Conservation (phyloP, 2,797 vertebrate species). For the Lemur catta region DNA sequence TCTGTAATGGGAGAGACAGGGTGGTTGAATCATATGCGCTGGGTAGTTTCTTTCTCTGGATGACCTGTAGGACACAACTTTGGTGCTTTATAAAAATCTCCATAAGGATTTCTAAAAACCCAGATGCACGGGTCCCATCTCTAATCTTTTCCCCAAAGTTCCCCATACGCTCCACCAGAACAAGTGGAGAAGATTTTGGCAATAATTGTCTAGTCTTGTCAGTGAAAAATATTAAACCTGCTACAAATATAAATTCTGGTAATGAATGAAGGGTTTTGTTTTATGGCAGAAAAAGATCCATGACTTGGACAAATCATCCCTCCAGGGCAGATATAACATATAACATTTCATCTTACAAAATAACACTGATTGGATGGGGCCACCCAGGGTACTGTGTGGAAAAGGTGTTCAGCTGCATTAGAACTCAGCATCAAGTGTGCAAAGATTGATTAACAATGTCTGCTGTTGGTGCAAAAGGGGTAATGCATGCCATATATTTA, state of each 20-base stretch:
- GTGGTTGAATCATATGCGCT: not conserved
- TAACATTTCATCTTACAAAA: not conserved
- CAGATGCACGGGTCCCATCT: not conserved
- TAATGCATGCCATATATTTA: not conserved
- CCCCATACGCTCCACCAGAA: not conserved
- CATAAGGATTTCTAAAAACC: not conserved
- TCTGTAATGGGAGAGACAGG: not conserved
- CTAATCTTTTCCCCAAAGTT: not conserved
- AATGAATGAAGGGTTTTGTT: not conserved
- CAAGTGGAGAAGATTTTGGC: not conserved
- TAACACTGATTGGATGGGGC: not conserved
- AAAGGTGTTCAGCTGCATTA: not conserved
- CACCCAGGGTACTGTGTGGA: not conserved
- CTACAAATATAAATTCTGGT: not conserved
- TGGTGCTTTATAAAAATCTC: not conserved
- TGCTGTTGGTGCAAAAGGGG: not conserved
- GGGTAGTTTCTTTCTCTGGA: not conserved
- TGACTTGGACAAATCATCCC: not conserved
- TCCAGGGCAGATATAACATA: not conserved
- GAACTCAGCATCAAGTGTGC: not conserved
- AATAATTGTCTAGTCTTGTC: not conserved
- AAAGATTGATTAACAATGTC: not conserved
- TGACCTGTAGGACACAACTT: not conserved
- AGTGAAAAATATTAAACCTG: not conserved
- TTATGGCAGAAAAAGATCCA: not conserved